A percentile compares a stretch with the other conserved stretches of the same genome.
phyloP scores from a whole-genome alignment of 2,888 invertebrate species.

The Agonopterix alstromeriana region DNA sequence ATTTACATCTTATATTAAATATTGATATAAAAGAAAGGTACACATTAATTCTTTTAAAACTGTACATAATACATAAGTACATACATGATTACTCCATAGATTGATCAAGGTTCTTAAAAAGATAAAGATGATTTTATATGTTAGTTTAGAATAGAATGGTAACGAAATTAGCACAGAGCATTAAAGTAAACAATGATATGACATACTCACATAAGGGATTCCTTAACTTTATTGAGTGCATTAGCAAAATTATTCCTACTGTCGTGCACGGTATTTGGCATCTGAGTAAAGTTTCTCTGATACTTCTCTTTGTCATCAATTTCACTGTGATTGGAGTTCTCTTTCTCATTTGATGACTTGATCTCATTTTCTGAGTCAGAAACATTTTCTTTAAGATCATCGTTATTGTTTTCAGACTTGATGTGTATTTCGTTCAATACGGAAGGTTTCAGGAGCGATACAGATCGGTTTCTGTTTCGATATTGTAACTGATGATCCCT shows the following conservation, averaged over 20 bases:
- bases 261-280: conserved; percentile 45
- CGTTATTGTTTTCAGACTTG: conserved; percentile 52
- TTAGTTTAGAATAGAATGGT: background rate
- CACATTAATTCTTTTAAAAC: too few relatives aligned
- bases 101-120: too few relatives aligned
- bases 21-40: too few relatives aligned
- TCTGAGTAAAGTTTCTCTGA: conserved; percentile 40
- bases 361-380: conserved; percentile 59
- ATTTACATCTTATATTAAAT: too few relatives aligned
- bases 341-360: conserved; percentile 50
- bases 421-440: conserved; percentile 67
- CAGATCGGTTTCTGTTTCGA: conserved; percentile 44
- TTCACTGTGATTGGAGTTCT: conserved; percentile 53
- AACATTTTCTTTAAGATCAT: conserved; percentile 38
- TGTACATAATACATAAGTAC: too few relatives aligned
- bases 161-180: background rate
- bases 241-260: conserved; percentile 61
- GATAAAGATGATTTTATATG: background rate
- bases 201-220: conserved; percentile 56
- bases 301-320: conserved; percentile 48
- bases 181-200: background rate
- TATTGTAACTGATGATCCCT: conserved; percentile 60
- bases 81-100: too few relatives aligned
- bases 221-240: conserved; percentile 64
- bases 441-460: conserved; percentile 64